phyloP scores from a whole-genome alignment of 2,113 vertebrate species.

The Elephas maximus region DNA sequence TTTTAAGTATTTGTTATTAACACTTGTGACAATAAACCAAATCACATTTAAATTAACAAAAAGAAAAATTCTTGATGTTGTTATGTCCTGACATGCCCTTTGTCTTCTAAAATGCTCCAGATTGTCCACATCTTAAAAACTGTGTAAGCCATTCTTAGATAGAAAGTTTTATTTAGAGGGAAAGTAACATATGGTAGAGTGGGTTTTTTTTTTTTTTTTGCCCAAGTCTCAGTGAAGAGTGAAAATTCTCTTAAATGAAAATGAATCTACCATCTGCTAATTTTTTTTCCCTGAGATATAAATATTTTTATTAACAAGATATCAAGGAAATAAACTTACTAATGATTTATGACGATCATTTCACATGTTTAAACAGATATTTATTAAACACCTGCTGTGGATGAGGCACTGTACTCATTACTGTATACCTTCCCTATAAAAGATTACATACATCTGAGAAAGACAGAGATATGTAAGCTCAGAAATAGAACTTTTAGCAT shows the following conservation, averaged over 20 bases:
- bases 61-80: background rate
- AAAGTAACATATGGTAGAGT: background rate
- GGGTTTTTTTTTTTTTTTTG: background rate
- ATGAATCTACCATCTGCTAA: background rate
- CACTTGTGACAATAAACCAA: background rate
- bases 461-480: background rate
- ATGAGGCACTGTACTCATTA: background rate
- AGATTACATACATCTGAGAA: background rate
- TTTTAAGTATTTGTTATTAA: conserved; percentile 46
- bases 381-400: background rate
- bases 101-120: background rate
- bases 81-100: background rate
- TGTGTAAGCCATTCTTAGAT: background rate
- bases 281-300: background rate
- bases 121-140: background rate
- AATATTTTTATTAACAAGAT: background rate
- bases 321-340: background rate
- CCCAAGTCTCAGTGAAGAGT: background rate
- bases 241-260: conserved; percentile 3
- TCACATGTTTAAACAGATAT: background rate
- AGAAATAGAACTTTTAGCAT: background rate
- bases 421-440: background rate
- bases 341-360: background rate
- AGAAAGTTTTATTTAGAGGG: conserved; percentile 22
- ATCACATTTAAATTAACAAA: conserved; percentile 38